phyloP scores from a whole-genome alignment of 2,113 vertebrate genomes.

The Gopherus flavomarginatus region DNA sequence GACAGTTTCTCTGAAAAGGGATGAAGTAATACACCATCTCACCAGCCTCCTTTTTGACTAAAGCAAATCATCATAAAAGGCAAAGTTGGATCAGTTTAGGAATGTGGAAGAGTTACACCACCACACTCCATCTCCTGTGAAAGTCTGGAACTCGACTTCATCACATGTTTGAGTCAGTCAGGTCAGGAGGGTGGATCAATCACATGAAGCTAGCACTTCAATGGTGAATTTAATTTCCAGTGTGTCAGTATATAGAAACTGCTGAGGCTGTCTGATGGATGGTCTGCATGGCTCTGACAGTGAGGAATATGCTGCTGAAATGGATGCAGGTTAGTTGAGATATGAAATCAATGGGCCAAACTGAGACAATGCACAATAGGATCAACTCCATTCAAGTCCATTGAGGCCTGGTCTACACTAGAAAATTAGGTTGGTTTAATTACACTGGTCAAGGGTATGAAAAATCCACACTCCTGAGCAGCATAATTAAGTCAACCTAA shows the following conservation, averaged over 20 bases:
- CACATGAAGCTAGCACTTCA: background rate
- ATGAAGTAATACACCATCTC: background rate
- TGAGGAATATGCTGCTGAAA: background rate
- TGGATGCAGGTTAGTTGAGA: background rate
- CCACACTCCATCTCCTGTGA: background rate
- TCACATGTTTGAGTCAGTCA: background rate
- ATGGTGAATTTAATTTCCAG: background rate
- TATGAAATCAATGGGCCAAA: background rate
- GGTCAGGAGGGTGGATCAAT: background rate
- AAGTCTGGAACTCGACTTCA: background rate
- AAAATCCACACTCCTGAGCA: background rate
- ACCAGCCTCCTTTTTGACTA: background rate
- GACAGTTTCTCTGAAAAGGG: background rate
- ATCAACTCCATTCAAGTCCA: background rate
- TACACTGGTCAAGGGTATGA: background rate
- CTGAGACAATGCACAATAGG: background rate
- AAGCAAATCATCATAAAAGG: background rate
- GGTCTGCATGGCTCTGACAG: background rate
- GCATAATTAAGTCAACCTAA: background rate
- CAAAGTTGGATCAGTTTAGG: background rate
- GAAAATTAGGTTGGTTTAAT: background rate
- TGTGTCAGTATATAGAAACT: background rate
- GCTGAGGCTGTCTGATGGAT: background rate
- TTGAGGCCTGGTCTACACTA: background rate
- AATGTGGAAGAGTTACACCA: background rate